Conservation (phyloP, 92 coral and sea anemone species). For the Palythoa grandiflora region DNA sequence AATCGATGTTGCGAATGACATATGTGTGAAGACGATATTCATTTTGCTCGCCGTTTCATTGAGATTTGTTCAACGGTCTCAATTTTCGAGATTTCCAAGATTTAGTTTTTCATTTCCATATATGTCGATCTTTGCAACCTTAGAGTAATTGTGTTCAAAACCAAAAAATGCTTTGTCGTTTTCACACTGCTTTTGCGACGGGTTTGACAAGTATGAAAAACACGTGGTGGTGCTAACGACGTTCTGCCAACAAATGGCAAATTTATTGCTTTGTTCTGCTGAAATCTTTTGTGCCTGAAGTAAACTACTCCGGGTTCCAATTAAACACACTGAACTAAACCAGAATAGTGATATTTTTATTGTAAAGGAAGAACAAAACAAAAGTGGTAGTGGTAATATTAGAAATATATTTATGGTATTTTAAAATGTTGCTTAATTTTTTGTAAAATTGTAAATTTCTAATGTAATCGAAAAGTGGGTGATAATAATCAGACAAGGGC, state of each 20-base stretch:
- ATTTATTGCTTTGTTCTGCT: neutral
- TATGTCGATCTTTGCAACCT: neutral
- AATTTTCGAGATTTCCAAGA: neutral
- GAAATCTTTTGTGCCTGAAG: neutral
- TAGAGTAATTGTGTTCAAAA: neutral
- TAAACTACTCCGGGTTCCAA: neutral
- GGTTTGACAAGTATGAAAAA: neutral
- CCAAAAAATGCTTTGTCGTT: neutral
- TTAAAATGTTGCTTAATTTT: neutral
- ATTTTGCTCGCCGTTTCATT: constrained; percentile 1
- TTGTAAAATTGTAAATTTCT: neutral
- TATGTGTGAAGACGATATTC: neutral
- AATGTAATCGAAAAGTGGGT: neutral
- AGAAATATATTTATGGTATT: too few relatives aligned
- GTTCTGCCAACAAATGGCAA: neutral
- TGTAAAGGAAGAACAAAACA: neutral
- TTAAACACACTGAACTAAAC: neutral
- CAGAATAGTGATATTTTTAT: neutral
- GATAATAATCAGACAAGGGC: neutral
- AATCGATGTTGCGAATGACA: constrained; percentile 21
- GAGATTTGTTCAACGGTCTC: constrained; percentile 17
- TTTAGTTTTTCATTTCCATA: constrained; percentile 1
- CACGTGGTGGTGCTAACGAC: neutral
- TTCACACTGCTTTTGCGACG: neutral
- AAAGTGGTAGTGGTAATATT: too few relatives aligned